A percentile compares a stretch with the other conserved stretches of the same genome.
Conservation (phyloP, 2,888 invertebrate genomes). For the Amblyteles armatorius region DNA sequence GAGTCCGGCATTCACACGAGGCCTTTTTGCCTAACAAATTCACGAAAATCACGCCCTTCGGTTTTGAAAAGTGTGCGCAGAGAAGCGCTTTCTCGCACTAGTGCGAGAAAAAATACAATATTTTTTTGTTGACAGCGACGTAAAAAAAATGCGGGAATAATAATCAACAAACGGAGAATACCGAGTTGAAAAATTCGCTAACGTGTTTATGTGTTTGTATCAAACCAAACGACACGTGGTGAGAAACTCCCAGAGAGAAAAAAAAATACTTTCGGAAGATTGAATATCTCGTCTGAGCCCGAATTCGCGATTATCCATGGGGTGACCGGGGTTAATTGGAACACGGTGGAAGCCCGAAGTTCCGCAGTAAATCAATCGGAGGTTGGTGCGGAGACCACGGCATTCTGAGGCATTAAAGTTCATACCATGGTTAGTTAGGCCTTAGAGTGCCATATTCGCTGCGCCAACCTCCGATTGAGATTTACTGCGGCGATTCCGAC, state of each 20-base stretch:
- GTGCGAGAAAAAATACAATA: too few species aligned
- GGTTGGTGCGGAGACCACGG: neutral
- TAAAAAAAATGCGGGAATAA: too few species aligned
- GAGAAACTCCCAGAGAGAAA: neutral
- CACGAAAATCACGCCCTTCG: too few species aligned
- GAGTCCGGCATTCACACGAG: too few species aligned
- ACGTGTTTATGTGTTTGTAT: neutral
- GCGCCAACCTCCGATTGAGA: neutral
- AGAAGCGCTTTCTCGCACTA: too few species aligned
- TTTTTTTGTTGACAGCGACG: too few species aligned
- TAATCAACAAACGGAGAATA: too few species aligned
- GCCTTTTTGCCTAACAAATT: too few species aligned
- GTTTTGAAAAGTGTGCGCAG: too few species aligned
- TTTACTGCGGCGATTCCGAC: neutral
- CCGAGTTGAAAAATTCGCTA: too few species aligned
- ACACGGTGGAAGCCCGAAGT: neutral
- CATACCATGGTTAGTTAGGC: neutral
- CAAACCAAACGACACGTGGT: too few species aligned
- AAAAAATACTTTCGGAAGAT: neutral
- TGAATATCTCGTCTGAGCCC: neutral
- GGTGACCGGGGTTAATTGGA: neutral
- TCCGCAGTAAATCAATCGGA: neutral
- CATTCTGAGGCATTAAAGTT: neutral
- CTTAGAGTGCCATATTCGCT: neutral
- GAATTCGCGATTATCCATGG: neutral